Evolutionary conservation across 53 echinoderm and acorn worm species (phyloP).

Genomic region (Crossaster papposus): DNA sequence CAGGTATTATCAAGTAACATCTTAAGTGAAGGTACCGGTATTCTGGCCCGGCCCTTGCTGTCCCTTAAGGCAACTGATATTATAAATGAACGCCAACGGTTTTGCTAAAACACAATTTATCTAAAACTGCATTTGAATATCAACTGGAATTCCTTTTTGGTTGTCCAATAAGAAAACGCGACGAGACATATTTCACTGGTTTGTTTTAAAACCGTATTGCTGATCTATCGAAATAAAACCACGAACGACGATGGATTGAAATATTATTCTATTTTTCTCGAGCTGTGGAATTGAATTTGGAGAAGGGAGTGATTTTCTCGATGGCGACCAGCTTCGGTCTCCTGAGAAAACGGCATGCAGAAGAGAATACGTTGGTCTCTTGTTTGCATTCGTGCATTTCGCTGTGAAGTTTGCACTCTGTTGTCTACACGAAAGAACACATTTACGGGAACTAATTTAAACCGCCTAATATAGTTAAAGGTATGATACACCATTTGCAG

Average conservation of each 20-base stretch:
- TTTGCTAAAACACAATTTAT: not conserved
- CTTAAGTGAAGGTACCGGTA: not conserved
- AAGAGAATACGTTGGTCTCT: not conserved
- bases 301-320: not conserved
- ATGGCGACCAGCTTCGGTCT: not conserved
- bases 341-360: not conserved
- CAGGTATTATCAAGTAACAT: not conserved
- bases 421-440: too few relatives aligned
- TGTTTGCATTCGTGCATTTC: too few relatives aligned
- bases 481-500: too few relatives aligned
- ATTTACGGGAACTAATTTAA: too few relatives aligned
- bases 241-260: not conserved
- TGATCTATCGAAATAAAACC: too few relatives aligned
- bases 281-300: not conserved
- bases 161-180: not conserved
- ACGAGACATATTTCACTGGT: too few relatives aligned
- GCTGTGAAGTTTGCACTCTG: too few relatives aligned
- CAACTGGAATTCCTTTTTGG: not conserved
- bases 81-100: not conserved
- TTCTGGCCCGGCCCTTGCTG: not conserved
- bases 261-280: not conserved
- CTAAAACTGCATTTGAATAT: not conserved
- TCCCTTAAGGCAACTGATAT: not conserved
- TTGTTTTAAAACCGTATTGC: too few relatives aligned
- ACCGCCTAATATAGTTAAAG: too few relatives aligned